These are phyloP conservation scores for Catostomus latipinnis DNA, from an alignment of 2,797 vertebrate species.

Conservation along the genomic window DNA sequence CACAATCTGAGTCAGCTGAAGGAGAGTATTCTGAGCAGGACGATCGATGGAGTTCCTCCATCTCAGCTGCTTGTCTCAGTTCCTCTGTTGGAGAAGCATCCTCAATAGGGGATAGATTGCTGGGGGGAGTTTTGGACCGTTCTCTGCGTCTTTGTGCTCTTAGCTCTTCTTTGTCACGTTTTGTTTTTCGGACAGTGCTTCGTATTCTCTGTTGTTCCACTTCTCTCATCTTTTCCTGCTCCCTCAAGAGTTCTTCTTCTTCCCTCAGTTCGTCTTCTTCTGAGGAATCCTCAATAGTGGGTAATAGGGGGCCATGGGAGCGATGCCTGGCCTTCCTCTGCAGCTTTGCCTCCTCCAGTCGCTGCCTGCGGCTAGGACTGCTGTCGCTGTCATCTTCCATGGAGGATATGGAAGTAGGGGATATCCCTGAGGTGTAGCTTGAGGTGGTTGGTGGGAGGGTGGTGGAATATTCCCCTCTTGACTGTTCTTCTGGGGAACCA, in stretches of 20 bases:
- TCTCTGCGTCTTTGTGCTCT: conserved; percentile 96
- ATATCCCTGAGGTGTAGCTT: conserved; percentile 95
- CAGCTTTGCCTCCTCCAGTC: conserved; percentile 96
- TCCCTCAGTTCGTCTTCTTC: conserved; percentile 98
- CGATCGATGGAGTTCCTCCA: conserved; percentile 98
- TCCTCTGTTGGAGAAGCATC: conserved; percentile 98
- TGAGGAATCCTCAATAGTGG: conserved; percentile 98
- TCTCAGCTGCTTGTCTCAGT: conserved; percentile 95
- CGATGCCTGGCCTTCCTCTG: conserved; percentile 97
- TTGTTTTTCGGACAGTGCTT: conserved; percentile 95
- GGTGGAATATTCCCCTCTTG: conserved; percentile 94
- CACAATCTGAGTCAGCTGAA: conserved; percentile 94
- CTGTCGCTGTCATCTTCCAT: conserved; percentile 99
- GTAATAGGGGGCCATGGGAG: conserved; percentile 93
- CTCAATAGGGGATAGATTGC: conserved; percentile 98
- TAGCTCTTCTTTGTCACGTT: conserved; percentile 97
- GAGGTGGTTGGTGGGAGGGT: conserved; percentile 94
- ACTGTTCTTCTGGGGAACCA: conserved; percentile 94
- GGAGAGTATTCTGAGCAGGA: conserved; percentile 98
- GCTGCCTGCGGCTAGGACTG: conserved; percentile 94
- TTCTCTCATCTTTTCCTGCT: conserved; percentile 99
- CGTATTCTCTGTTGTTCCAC: conserved; percentile 97
- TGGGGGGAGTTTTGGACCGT: conserved; percentile 97
- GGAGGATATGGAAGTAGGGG: conserved; percentile 96
- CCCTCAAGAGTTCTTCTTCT: conserved; percentile 95